Conservation (phyloP, 2,113 vertebrate genomes). For the Mormyrus iriodes region DNA sequence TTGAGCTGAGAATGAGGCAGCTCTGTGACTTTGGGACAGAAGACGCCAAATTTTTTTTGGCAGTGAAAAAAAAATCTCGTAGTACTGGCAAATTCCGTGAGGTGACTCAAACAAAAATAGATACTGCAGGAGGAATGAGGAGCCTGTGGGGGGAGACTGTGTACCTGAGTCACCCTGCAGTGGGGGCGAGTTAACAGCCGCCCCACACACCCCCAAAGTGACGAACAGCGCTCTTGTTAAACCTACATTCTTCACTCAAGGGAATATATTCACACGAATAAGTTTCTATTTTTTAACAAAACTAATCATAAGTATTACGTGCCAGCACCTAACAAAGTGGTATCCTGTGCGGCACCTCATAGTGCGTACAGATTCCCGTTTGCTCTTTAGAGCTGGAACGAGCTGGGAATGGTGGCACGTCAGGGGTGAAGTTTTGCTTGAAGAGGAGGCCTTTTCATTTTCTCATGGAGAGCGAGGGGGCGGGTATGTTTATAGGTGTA, state of each 20-base stretch:
- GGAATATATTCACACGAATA: background rate
- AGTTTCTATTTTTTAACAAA: background rate
- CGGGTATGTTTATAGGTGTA: background rate
- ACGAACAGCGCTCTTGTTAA: background rate
- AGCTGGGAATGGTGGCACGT: background rate
- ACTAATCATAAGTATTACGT: background rate
- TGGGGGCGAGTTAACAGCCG: background rate
- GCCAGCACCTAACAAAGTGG: background rate
- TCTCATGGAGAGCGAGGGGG: too few species aligned
- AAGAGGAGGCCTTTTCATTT: too few species aligned
- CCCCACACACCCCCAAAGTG: background rate
- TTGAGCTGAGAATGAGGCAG: background rate
- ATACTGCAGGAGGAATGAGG: background rate
- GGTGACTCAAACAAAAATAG: background rate
- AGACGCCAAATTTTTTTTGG: background rate
- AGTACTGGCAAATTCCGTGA: background rate
- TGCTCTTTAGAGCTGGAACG: background rate
- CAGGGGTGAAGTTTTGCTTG: background rate
- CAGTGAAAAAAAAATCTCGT: background rate
- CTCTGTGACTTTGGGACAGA: background rate
- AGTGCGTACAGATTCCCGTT: background rate
- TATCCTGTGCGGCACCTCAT: accelerated
- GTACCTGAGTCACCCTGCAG: background rate
- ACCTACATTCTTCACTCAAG: background rate
- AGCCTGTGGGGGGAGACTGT: background rate